Percentiles rank a stretch among this genome's conserved stretches.
Evolutionary conservation across 1,140 invertebrate species (phyloP).

Genomic region (Apis mellifera): Amel_HAv3.1 CM009940.2:9072001-9072500

Average conservation of each 20-base stretch:
- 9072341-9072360: not conserved
- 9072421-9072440: too few relatives aligned
- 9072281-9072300: not conserved
- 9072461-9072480: conserved; percentile 6
- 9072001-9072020: conserved; percentile 68
- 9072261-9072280: conserved; percentile 1
- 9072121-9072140: too few relatives aligned
- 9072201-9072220: not conserved
- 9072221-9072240: too few relatives aligned
- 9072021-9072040: not conserved
- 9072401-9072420: conserved; percentile 5
- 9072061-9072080: conserved; percentile 31
- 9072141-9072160: too few relatives aligned
- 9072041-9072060: not conserved
- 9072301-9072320: not conserved
- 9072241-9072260: conserved; percentile 12
- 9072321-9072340: not conserved
- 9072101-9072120: not conserved
- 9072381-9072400: not conserved
- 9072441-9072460: conserved; percentile 1
- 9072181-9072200: not conserved
- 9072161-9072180: not conserved
- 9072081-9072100: not conserved
- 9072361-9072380: too few relatives aligned
- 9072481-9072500: not conserved